A percentile compares a stretch with the other conserved stretches of the same genome.
These are phyloP conservation scores for Chrysolina oricalcia DNA, from an alignment of 2,888 invertebrate species.

Conservation along the genomic window DNA sequence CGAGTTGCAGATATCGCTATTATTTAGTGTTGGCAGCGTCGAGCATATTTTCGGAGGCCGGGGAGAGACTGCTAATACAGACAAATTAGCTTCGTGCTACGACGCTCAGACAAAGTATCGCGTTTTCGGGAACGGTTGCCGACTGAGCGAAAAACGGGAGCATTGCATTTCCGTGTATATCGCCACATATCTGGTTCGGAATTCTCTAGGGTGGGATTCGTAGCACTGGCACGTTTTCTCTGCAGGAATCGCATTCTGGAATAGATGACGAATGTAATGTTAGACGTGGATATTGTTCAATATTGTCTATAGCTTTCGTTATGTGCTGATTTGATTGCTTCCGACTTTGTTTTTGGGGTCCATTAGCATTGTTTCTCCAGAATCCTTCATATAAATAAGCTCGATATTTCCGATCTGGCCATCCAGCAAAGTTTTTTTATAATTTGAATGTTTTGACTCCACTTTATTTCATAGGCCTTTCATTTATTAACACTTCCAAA, in stretches of 20 bases:
- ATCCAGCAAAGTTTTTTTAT: no score
- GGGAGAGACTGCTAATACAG: constrained; percentile 19
- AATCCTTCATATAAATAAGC: no score
- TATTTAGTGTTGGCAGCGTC: constrained; percentile 58
- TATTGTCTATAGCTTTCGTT: no score
- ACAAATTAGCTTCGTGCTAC: constrained; percentile 1
- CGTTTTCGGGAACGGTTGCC: not conserved
- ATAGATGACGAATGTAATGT: not conserved
- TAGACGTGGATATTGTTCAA: no score
- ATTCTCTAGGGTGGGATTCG: not conserved
- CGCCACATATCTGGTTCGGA: not conserved
- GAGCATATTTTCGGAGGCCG: constrained; percentile 27
- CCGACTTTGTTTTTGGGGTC: no score
- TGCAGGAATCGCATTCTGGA: constrained; percentile 19
- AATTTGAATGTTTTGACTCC: no score
- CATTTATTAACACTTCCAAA: no score
- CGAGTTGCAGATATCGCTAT: constrained; percentile 61
- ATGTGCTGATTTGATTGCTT: no score
- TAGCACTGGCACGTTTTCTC: constrained; percentile 19
- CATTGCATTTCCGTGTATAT: not conserved
- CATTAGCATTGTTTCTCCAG: no score
- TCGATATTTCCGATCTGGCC: no score
- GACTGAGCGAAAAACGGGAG: not conserved
- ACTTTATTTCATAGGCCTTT: no score
- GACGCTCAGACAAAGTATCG: not conserved